phyloP scores from a whole-genome alignment of 30 jellyfish, hydroid and myxozoan genomes.

The Haliclystus octoradiatus region DNA sequence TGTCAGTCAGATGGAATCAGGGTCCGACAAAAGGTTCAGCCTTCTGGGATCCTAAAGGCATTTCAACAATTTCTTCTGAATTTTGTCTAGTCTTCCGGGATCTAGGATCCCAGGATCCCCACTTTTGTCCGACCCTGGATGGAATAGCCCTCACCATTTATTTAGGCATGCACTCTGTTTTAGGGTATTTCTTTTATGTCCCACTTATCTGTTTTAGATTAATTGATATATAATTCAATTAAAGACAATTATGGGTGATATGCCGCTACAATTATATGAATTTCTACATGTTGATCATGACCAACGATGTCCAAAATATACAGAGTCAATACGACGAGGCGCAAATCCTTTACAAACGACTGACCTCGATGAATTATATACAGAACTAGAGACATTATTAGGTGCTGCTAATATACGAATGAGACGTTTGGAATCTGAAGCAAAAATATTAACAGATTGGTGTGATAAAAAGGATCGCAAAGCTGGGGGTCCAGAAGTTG shows the following conservation, averaged over 20 bases:
- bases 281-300: constrained; percentile 75
- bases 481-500: constrained; percentile 35
- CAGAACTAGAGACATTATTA: constrained; percentile 76
- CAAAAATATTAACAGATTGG: constrained; percentile 83
- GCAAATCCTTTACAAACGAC: constrained; percentile 35
- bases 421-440: constrained; percentile 81
- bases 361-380: constrained; percentile 76
- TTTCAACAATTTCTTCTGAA: too few species aligned
- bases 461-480: constrained; percentile 84
- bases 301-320: constrained; percentile 63
- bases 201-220: too few species aligned
- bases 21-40: too few species aligned
- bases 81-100: too few species aligned
- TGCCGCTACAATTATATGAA: constrained; percentile 88
- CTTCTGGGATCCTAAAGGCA: too few species aligned
- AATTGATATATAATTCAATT: too few species aligned
- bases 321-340: constrained; percentile 52
- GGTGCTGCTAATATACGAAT: constrained; percentile 93
- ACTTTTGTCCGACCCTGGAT: too few species aligned
- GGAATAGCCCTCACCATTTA: too few species aligned
- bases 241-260: constrained; percentile 50
- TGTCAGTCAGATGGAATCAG: too few species aligned
- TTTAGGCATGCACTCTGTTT: too few species aligned
- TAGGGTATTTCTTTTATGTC: too few species aligned
- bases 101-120: too few species aligned